Conservation (phyloP, 2,113 vertebrate genomes). For the Catagonus wagneri region DNA sequence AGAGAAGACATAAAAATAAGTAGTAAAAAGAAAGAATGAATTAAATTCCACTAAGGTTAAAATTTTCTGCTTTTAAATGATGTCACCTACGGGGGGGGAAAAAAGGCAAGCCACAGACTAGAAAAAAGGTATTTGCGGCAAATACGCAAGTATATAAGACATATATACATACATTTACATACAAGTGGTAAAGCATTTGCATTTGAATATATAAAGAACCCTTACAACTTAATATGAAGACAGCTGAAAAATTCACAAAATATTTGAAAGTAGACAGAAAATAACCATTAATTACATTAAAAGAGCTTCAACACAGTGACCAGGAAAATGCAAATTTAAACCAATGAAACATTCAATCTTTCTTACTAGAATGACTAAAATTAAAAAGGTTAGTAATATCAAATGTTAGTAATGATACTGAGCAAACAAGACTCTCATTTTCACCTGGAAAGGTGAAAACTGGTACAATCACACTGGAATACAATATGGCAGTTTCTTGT, state of each 20-base stretch:
- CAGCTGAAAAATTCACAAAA: not conserved
- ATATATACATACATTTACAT: not conserved
- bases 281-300: not conserved
- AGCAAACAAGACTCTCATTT: not conserved
- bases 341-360: not conserved
- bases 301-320: not conserved
- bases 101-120: not conserved
- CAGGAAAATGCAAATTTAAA: not conserved
- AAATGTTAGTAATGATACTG: not conserved
- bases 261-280: constrained; percentile 27
- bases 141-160: not conserved
- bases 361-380: not conserved
- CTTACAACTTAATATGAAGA: not conserved
- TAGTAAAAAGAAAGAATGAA: not conserved
- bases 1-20: not conserved
- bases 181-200: not conserved
- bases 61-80: not conserved
- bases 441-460: not conserved
- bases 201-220: not conserved
- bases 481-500: not conserved
- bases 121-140: not conserved
- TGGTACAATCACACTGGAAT: not conserved
- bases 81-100: not conserved
- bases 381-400: not conserved
- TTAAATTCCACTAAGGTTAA: not conserved